Percentiles rank a stretch among this genome's conserved stretches.
Evolutionary conservation across 2,113 vertebrate genomes (phyloP).

Genomic region (Oostethus manadensis): DNA sequence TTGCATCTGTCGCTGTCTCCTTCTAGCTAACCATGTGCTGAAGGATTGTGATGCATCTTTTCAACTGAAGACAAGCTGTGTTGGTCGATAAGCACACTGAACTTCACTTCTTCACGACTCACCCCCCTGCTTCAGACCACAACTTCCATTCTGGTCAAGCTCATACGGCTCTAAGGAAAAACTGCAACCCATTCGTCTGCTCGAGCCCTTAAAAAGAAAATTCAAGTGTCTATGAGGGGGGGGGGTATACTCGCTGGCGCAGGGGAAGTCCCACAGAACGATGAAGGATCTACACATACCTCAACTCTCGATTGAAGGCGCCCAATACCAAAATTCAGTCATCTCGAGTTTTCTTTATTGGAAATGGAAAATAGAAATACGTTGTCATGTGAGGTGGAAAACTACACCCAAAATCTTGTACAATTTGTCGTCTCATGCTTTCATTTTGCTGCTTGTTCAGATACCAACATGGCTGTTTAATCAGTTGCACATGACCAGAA

Average conservation of each 20-base stretch:
- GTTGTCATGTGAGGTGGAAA: constrained; percentile 1
- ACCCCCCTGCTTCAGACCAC: constrained; percentile 51
- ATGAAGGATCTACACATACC: constrained; percentile 40
- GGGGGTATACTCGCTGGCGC: no score
- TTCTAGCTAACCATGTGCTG: constrained; percentile 87
- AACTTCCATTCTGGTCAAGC: constrained; percentile 6
- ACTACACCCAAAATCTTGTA: constrained; percentile 33
- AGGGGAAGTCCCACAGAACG: constrained; percentile 12
- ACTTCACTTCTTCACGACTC: constrained; percentile 65
- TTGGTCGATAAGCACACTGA: constrained; percentile 68
- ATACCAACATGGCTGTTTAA: constrained; percentile 4
- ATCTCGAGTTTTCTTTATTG: constrained; percentile 16
- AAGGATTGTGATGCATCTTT: constrained; percentile 71
- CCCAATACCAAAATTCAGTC: constrained; percentile 11
- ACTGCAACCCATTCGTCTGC: not conserved
- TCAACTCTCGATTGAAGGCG: constrained; percentile 46
- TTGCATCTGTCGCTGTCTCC: constrained; percentile 21
- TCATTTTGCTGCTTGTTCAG: constrained; percentile 29
- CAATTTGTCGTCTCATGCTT: constrained; percentile 17
- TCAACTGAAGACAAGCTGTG: constrained; percentile 72
- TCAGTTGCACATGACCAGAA: constrained; percentile 8
- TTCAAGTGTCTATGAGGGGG: not conserved
- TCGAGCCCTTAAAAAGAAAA: constrained; percentile 8
- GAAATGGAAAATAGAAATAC: constrained; percentile 6
- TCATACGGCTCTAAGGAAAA: not conserved